Percentiles rank a stretch among this genome's conserved stretches.
Conservation (phyloP, 2,113 vertebrate species). For the Eublepharis macularius region DNA sequence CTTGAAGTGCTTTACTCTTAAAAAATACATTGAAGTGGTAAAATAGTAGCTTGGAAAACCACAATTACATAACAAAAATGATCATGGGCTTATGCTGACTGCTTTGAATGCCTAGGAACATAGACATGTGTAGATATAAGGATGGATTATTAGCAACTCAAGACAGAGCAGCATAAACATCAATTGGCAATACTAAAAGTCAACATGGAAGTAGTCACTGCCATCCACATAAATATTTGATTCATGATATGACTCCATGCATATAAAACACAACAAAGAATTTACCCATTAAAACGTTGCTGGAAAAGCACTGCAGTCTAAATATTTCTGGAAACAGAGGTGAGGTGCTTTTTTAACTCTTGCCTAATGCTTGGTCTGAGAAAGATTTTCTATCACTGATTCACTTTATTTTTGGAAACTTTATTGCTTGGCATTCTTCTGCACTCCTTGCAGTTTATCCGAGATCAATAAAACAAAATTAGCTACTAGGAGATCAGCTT, state of each 20-base stretch:
- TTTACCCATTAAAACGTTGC: not conserved
- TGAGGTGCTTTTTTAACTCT: not conserved
- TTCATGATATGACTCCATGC: not conserved
- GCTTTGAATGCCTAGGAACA: not conserved
- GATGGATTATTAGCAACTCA: not conserved
- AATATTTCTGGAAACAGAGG: not conserved
- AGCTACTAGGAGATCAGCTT: conserved; percentile 36
- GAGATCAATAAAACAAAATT: conserved; percentile 37
- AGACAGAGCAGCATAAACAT: not conserved
- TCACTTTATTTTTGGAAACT: conserved; percentile 3
- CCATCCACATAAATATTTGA: not conserved
- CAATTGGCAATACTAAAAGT: not conserved
- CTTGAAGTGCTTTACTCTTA: not conserved
- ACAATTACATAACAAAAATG: not conserved
- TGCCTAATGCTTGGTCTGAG: conserved; percentile 18
- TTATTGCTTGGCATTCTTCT: not conserved
- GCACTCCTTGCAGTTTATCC: not conserved
- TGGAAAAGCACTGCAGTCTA: not conserved
- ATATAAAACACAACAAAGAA: not conserved
- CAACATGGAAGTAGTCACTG: not conserved
- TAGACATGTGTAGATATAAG: not conserved
- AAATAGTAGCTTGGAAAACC: not conserved
- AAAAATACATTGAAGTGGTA: not conserved
- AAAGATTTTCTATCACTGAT: conserved; percentile 10
- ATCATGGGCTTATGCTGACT: not conserved